Evolutionary conservation across 2,797 vertebrate species (phyloP), one percentile per base, ranked within the genome.

Genomic region (Xyrichtys novacula): DNA sequence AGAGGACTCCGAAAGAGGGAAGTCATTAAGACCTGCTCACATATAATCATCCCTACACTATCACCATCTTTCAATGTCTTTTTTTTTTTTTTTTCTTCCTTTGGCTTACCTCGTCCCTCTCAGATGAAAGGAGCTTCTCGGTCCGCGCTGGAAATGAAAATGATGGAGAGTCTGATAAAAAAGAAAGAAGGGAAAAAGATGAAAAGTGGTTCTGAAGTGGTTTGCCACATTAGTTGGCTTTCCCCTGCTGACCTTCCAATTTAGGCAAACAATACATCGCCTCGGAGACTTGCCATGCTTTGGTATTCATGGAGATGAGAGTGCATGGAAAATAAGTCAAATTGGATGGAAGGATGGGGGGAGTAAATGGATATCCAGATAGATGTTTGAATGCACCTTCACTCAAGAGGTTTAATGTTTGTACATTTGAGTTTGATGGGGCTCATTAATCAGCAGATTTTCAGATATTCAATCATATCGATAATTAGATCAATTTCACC

Each of bases 141-240:
- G 71, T 60, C 86, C 79, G 71, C 71, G 71, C 59, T 67, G 74
- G 50, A 59, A 89, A 90, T 76, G 70, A 72, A 88, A 91, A 91
- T 88, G 83, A 91, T 90, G 65, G 78, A 79, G 73, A 63, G 70
- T 65, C 80, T 89, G 85, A 86, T 88, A 79, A 79, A 78, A 80
- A 74, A 77, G 63, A 80, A 83, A 78, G 65, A 65, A 79, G 71
- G 83, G 56, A 81, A 85, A n/a, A 82, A 89, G 86, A 91, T 89
- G 85, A 89, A 90, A 93, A 91, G 86, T 91, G 89, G 72, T 89
- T 91, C 87, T 91, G 89, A 92, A 93, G 92, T 91, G 89, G 85
- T 87, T 91, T 44, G 85, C 78, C 75, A 87, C 83, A 90, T 92
- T 86, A 91, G 80, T 74, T 42, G n/a, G 48, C 83, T 74, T 78